Evolutionary conservation across 1,140 invertebrate genomes (phyloP).

Genomic region (Platyura marginata): DNA sequence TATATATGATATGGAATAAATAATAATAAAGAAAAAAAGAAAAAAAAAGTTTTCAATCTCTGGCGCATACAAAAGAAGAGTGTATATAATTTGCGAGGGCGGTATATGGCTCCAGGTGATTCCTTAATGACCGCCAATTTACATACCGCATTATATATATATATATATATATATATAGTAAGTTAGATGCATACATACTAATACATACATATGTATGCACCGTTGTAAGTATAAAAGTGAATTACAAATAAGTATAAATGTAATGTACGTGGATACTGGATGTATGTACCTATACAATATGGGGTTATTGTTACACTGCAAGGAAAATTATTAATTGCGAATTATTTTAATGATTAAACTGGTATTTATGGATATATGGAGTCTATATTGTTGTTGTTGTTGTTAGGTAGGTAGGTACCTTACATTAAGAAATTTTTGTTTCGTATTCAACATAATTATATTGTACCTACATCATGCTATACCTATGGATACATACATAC

Average conservation of each 20-base stretch:
- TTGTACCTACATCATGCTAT: no score
- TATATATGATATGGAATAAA: conserved; percentile 1
- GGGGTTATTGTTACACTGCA: not conserved
- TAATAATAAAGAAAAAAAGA: no score
- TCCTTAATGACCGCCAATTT: not conserved
- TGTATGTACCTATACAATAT: not conserved
- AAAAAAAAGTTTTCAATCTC: no score
- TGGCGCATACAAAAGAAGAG: not conserved
- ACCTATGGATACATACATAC: no score
- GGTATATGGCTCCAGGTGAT: not conserved
- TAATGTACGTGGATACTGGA: no score
- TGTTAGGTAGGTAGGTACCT: no score
- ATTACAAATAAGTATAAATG: no score
- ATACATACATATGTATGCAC: not conserved
- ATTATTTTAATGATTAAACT: not conserved
- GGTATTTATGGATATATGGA: no score
- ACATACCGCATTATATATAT: not conserved
- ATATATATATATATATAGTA: not conserved
- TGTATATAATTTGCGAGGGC: not conserved
- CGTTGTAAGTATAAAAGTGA: no score
- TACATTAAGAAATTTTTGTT: no score
- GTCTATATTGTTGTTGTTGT: no score
- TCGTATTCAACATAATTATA: no score
- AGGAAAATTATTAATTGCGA: not conserved
- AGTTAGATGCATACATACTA: not conserved